Conservation (phyloP, 2,113 vertebrate genomes). For the Sebastes fasciatus region DNA sequence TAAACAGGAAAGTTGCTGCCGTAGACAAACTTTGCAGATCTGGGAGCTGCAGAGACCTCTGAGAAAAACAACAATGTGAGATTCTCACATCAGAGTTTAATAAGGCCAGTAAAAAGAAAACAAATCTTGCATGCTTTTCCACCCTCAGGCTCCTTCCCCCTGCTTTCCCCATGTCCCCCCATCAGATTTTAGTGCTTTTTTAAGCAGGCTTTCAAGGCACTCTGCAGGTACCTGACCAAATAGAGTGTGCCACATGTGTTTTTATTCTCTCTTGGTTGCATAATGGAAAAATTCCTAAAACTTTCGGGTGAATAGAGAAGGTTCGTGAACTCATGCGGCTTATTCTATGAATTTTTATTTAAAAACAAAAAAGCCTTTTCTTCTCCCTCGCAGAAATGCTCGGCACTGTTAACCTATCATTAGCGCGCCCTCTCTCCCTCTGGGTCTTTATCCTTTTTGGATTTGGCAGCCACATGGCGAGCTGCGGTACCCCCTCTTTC, state of each 20-base stretch:
- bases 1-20: conserved; percentile 56
- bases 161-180: neutral
- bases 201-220: conserved; percentile 34
- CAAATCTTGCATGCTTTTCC: conserved; percentile 39
- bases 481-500: conserved; percentile 21
- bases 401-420: conserved; percentile 47
- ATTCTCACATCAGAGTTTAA: conserved; percentile 29
- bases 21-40: conserved; percentile 55
- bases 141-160: conserved; percentile 13
- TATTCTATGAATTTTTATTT: conserved; percentile 33
- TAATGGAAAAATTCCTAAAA: conserved; percentile 34
- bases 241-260: conserved; percentile 37
- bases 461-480: conserved; percentile 29
- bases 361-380: neutral
- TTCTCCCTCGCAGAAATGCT: conserved; percentile 11
- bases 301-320: conserved; percentile 11
- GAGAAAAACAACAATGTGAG: conserved; percentile 42
- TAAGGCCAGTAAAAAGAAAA: conserved; percentile 34
- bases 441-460: conserved; percentile 28
- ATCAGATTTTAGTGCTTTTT: conserved; percentile 29
- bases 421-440: neutral
- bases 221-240: conserved; percentile 40
- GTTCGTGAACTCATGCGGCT: conserved; percentile 27
- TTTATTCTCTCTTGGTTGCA: conserved; percentile 33
- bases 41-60: conserved; percentile 33